A percentile compares a stretch with the other conserved stretches of the same genome.
These are phyloP conservation scores for Hypotaenidia okinawae DNA, from an alignment of 2,797 vertebrate species.

Conservation along the genomic window DNA sequence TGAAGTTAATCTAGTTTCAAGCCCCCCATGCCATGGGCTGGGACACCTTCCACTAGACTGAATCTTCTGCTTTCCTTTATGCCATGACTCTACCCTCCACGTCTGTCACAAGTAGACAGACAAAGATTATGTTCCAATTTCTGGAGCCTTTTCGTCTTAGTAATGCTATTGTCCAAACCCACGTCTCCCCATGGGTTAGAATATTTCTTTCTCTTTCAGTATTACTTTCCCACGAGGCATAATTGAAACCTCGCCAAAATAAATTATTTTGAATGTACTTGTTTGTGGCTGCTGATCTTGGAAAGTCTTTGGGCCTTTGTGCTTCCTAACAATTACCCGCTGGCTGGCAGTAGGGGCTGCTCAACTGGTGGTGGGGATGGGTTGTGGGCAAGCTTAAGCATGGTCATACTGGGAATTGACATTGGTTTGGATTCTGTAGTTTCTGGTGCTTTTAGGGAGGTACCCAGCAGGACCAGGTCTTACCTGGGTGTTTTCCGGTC, in stretches of 20 bases:
- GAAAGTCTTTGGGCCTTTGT: neutral
- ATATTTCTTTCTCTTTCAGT: conserved; percentile 31
- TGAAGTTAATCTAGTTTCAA: too few relatives aligned
- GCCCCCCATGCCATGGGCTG: too few relatives aligned
- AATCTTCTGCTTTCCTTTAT: neutral
- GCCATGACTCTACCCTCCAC: neutral
- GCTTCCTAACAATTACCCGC: rapidly evolving
- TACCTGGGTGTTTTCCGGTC: neutral
- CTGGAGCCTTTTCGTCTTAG: neutral
- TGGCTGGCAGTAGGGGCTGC: neutral
- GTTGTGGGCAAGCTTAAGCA: neutral
- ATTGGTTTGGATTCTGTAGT: neutral
- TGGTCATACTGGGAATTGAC: neutral
- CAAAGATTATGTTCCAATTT: neutral
- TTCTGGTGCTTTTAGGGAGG: neutral
- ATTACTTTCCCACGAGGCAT: conserved; percentile 33
- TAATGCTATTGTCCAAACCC: conserved; percentile 3
- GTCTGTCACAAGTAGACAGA: neutral
- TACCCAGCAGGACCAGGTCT: neutral
- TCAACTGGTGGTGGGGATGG: neutral
- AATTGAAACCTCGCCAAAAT: conserved; percentile 45
- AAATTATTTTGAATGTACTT: conserved; percentile 11
- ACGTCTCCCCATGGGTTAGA: neutral
- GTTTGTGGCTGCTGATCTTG: conserved; percentile 13
- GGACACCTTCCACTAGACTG: too few relatives aligned